phyloP scores from a whole-genome alignment of 2,888 invertebrate genomes.

The Mythimna pallens region DNA sequence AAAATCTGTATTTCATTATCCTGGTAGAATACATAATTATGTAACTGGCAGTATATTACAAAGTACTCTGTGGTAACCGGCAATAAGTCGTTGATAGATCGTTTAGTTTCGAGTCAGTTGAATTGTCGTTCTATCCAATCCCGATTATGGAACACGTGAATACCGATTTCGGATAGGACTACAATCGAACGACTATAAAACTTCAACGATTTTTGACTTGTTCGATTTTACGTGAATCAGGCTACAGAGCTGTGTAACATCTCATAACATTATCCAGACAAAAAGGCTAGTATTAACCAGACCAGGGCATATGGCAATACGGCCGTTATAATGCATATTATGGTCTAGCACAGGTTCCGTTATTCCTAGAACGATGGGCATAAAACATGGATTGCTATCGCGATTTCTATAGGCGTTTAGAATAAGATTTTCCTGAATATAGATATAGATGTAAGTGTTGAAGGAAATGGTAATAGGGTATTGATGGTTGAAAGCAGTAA shows the following conservation, averaged over 20 bases:
- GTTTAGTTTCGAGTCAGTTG: too few species aligned
- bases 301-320: conserved; percentile 38
- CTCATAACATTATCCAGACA: conserved; percentile 35
- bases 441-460: background rate
- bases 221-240: too few species aligned
- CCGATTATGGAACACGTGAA: too few species aligned
- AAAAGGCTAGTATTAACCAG: conserved; percentile 47
- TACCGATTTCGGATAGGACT: too few species aligned
- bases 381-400: conserved; percentile 58
- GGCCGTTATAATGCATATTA: conserved; percentile 67
- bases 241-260: conserved; percentile 12
- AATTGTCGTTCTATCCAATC: too few species aligned
- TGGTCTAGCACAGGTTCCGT: conserved; percentile 58
- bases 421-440: conserved; percentile 38
- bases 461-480: conserved; percentile 12
- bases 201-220: too few species aligned
- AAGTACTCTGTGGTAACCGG: too few species aligned
- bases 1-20: too few species aligned
- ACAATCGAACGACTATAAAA: too few species aligned
- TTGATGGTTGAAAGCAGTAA: background rate
- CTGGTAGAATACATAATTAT: too few species aligned
- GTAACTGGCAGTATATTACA: too few species aligned
- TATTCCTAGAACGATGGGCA: conserved; percentile 64
- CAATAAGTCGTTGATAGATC: too few species aligned
- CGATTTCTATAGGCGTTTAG: conserved; percentile 42